Evolutionary conservation across 2,888 invertebrate genomes (phyloP).

Genomic region (Boloria euphrosyne): DNA sequence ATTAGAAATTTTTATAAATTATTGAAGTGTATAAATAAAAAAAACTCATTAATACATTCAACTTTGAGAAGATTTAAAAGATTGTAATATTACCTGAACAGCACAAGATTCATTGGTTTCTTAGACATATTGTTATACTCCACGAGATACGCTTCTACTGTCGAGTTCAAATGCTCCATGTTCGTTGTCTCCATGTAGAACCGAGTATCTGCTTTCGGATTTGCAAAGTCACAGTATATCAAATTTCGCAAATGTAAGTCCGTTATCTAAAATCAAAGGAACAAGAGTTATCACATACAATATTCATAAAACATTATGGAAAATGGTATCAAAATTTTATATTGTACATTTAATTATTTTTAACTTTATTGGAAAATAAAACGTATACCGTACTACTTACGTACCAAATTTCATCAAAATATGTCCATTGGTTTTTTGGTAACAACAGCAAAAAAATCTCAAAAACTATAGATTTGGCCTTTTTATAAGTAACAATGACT

Average conservation of each 20-base stretch:
- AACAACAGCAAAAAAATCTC: too few species aligned
- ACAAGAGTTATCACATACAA: too few species aligned
- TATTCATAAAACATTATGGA: background rate
- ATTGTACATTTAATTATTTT: too few species aligned
- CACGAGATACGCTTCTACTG: slow-evolving; percentile 93
- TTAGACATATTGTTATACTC: slow-evolving; percentile 98
- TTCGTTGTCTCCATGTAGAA: slow-evolving; percentile 94
- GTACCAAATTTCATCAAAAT: too few species aligned
- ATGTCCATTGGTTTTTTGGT: too few species aligned
- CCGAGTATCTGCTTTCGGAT: slow-evolving; percentile 94
- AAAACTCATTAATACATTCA: too few species aligned
- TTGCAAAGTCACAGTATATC: slow-evolving; percentile 97
- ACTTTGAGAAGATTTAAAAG: background rate
- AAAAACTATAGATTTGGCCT: too few species aligned
- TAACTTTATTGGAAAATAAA: too few species aligned
- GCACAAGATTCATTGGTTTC: slow-evolving; percentile 97
- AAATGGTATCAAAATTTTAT: background rate
- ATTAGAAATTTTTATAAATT: too few species aligned
- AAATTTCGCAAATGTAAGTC: slow-evolving; percentile 92
- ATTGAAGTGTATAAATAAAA: too few species aligned
- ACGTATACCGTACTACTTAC: too few species aligned
- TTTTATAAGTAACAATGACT: too few species aligned
- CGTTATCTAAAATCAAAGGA: slow-evolving; percentile 80
- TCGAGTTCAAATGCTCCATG: slow-evolving; percentile 88
- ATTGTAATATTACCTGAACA: slow-evolving; percentile 86